These are phyloP conservation scores for Astyanax mexicanus DNA, from an alignment of 2,797 vertebrate genomes.

Conservation along the genomic window DNA sequence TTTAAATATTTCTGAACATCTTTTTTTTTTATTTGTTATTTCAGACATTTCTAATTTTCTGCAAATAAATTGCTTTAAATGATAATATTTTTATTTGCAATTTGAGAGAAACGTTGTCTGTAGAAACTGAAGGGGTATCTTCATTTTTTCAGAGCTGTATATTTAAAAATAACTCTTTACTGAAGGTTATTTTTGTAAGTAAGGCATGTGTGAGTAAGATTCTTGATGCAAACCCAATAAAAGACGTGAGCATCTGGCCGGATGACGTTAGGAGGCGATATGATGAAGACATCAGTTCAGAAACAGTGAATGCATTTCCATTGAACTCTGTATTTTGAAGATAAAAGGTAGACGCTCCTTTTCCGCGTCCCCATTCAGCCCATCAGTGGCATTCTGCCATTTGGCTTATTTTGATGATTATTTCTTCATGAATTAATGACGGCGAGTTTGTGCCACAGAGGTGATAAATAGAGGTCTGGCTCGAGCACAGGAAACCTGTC, in stretches of 20 bases:
- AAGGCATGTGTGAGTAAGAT: constrained; percentile 6
- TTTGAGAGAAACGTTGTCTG: too few relatives aligned
- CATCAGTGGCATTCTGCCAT: constrained; percentile 8
- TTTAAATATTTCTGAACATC: too few relatives aligned
- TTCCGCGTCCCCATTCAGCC: neutral
- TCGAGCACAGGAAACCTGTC: neutral
- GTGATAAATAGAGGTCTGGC: neutral
- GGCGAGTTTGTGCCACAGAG: neutral
- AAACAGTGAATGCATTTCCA: neutral
- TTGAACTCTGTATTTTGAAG: neutral
- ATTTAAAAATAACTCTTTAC: too few relatives aligned
- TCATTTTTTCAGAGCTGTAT: neutral
- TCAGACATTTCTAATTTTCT: too few relatives aligned
- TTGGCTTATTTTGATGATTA: constrained; percentile 1
- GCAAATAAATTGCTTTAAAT: too few relatives aligned
- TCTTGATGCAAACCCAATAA: neutral
- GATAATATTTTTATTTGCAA: too few relatives aligned
- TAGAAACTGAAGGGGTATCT: neutral
- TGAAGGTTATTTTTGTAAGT: neutral
- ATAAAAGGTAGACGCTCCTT: neutral
- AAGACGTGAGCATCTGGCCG: neutral
- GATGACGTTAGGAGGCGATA: neutral
- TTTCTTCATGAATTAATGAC: constrained; percentile 8
- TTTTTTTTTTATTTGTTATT: too few relatives aligned
- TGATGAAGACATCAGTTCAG: neutral